These are phyloP conservation scores for Sinhomidia bicolor DNA, from an alignment of 2,888 invertebrate species.

Conservation along the genomic window DNA sequence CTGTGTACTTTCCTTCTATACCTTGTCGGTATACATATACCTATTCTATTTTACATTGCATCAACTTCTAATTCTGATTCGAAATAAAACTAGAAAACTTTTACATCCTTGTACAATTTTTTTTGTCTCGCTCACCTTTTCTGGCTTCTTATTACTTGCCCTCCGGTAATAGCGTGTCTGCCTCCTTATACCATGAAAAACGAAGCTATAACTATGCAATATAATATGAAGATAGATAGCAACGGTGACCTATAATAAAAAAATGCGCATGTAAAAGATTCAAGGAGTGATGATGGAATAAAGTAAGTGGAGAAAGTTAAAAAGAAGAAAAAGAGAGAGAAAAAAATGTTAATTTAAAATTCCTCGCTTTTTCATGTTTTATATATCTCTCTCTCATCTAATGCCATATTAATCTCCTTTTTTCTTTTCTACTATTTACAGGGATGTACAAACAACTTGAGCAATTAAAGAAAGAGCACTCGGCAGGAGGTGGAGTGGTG, in stretches of 20 bases:
- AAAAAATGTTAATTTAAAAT: constrained; percentile 55
- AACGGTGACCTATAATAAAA: too few relatives aligned
- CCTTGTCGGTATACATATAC: too few relatives aligned
- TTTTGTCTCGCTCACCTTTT: constrained; percentile 3
- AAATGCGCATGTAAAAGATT: background rate
- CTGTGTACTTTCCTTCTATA: background rate
- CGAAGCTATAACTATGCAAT: background rate
- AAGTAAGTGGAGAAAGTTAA: constrained; percentile 41
- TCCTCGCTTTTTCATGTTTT: background rate
- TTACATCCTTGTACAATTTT: background rate
- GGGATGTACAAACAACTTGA: constrained; percentile 89
- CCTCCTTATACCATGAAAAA: too few relatives aligned
- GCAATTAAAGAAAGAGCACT: constrained; percentile 86
- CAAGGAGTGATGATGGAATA: background rate
- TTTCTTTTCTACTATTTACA: constrained; percentile 80
- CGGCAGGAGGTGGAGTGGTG: background rate
- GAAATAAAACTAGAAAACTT: constrained; percentile 13
- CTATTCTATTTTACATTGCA: too few relatives aligned
- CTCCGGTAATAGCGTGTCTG: background rate
- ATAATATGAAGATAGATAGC: too few relatives aligned
- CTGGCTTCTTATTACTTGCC: constrained; percentile 11
- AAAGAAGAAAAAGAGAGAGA: constrained; percentile 18
- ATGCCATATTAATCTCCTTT: too few relatives aligned
- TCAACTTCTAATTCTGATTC: background rate
- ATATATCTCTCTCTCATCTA: constrained; percentile 5